Evolutionary conservation across 2,113 vertebrate species (phyloP).

Genomic region (Burhinus oedicnemus): DNA sequence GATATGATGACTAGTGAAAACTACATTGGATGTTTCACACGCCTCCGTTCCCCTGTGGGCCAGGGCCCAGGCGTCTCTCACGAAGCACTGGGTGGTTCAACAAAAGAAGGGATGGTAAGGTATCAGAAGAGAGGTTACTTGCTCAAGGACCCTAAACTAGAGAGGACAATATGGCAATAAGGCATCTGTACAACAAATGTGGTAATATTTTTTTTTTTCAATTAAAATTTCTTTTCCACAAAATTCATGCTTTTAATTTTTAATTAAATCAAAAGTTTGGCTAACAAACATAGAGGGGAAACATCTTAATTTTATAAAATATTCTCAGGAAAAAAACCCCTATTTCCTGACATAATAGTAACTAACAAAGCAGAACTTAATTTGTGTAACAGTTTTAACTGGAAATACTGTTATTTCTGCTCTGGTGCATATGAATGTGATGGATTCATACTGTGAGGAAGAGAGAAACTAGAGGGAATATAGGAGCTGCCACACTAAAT

Average conservation of each 20-base stretch:
- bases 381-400: background rate
- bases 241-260: background rate
- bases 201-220: background rate
- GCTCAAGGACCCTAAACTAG: background rate
- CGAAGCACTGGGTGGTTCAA: background rate
- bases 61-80: background rate
- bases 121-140: background rate
- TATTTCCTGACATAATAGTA: background rate
- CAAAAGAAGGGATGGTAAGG: background rate
- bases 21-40: background rate
- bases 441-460: background rate
- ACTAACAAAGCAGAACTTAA: background rate
- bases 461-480: background rate
- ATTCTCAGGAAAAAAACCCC: background rate
- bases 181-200: background rate
- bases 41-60: background rate
- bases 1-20: background rate
- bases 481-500: background rate
- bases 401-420: slow-evolving; percentile 13
- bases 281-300: background rate
- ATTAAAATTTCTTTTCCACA: background rate
- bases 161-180: background rate
- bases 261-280: background rate
- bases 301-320: background rate
- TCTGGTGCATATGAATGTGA: background rate